phyloP scores from a whole-genome alignment of 2,113 vertebrate species.

The Spilogale gracilis region DNA sequence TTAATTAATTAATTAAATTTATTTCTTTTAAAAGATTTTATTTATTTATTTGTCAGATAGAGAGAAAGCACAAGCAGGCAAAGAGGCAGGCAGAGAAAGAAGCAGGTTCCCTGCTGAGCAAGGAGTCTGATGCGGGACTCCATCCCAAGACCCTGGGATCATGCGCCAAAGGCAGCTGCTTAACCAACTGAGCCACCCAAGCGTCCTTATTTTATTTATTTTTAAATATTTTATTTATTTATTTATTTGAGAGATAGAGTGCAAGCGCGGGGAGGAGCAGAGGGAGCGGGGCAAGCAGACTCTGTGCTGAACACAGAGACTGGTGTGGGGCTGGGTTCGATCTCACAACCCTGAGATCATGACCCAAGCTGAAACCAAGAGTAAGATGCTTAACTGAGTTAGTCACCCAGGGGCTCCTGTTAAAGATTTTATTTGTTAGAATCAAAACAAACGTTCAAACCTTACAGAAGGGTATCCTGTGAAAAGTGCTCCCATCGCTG shows the following conservation, averaged over 20 bases:
- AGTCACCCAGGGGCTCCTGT: not conserved
- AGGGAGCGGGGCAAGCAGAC: not conserved
- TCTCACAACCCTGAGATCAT: not conserved
- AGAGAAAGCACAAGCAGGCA: not conserved
- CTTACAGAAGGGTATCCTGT: not conserved
- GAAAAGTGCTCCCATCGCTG: not conserved
- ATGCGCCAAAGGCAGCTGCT: not conserved
- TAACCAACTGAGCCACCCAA: not conserved
- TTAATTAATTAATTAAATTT: too few species aligned
- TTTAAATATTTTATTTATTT: too few species aligned
- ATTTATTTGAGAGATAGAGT: not conserved
- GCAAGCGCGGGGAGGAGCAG: not conserved
- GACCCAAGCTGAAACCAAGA: not conserved
- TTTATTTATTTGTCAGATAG: not conserved
- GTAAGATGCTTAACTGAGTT: not conserved
- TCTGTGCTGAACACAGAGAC: not conserved
- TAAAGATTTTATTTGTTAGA: not conserved
- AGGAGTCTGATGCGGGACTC: not conserved
- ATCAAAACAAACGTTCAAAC: constrained; percentile 18
- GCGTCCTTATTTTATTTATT: too few species aligned
- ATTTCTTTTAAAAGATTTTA: too few species aligned
- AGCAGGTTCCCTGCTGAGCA: not conserved
- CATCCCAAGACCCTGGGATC: not conserved
- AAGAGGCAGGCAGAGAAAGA: not conserved
- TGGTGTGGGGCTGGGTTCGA: not conserved